Conservation (phyloP, 1,140 invertebrate species). For the Littorina saxatilis region DNA sequence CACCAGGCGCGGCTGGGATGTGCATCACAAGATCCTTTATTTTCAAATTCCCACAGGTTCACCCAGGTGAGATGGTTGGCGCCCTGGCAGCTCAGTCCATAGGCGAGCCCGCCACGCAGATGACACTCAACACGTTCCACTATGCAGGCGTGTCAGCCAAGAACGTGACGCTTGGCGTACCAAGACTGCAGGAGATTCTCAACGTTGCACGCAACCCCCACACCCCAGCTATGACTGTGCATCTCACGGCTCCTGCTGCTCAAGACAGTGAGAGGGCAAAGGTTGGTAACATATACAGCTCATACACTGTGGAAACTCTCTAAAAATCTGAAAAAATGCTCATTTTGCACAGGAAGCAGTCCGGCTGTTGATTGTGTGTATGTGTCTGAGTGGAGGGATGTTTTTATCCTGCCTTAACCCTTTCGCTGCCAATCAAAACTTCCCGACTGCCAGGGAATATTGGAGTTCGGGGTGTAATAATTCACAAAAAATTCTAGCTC, state of each 20-base stretch:
- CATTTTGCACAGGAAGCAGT: not conserved
- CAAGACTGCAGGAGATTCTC: conserved; percentile 96
- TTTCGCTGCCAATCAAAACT: no score
- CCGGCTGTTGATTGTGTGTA: no score
- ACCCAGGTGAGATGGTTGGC: conserved; percentile 99
- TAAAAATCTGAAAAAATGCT: not conserved
- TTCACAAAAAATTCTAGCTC: no score
- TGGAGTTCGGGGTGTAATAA: no score
- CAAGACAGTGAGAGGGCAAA: conserved; percentile 98
- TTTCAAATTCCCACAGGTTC: no score
- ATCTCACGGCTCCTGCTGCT: conserved; percentile 94
- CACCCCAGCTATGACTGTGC: conserved; percentile 98
- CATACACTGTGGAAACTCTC: not conserved
- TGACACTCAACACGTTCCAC: conserved; percentile 99
- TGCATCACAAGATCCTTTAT: no score
- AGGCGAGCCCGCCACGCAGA: conserved; percentile 99
- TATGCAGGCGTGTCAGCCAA: conserved; percentile 99
- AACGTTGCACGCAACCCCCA: conserved; percentile 99
- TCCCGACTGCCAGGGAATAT: no score
- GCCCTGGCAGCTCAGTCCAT: conserved; percentile 98
- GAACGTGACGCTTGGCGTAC: conserved; percentile 99
- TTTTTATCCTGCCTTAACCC: no score
- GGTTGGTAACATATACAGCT: no score
- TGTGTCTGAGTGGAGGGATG: no score
- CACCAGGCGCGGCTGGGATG: no score